A percentile compares a stretch with the other conserved stretches of the same genome.
phyloP scores from a whole-genome alignment of 2,113 vertebrate species.

The Fulmarus glacialis region DNA sequence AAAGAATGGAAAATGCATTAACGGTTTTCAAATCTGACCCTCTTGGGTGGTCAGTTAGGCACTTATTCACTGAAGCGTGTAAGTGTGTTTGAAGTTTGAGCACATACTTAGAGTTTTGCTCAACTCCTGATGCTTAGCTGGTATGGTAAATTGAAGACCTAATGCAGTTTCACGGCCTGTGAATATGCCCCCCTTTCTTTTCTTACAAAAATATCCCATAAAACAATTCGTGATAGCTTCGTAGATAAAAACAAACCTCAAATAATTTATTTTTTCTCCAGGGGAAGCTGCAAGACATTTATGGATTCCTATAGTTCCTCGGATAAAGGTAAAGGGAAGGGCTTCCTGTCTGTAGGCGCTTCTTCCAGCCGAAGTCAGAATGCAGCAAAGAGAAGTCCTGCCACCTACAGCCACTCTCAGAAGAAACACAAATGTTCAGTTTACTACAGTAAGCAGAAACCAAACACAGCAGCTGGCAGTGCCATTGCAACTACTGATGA shows the following conservation, averaged over 20 bases:
- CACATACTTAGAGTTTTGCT: not conserved
- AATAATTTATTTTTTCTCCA: conserved; percentile 65
- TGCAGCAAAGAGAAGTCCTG: conserved; percentile 85
- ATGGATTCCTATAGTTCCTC: conserved; percentile 86
- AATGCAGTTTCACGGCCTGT: not conserved
- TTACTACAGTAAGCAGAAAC: conserved; percentile 89
- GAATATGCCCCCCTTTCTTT: not conserved
- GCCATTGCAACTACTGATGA: conserved; percentile 63
- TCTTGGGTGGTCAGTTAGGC: not conserved
- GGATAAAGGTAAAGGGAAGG: conserved; percentile 95
- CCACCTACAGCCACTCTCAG: conserved; percentile 81
- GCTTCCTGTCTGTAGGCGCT: conserved; percentile 82
- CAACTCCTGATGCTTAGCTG: not conserved
- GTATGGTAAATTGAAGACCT: not conserved
- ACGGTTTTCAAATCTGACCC: not conserved
- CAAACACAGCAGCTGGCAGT: conserved; percentile 52
- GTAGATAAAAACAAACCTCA: not conserved
- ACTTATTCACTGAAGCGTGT: not conserved
- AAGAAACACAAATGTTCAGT: conserved; percentile 95
- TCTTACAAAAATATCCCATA: not conserved
- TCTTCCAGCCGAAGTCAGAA: conserved; percentile 80
- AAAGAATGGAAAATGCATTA: not conserved
- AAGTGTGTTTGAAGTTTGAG: not conserved
- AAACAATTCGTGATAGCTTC: not conserved
- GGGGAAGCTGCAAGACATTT: conserved; percentile 92